Evolutionary conservation across 2,797 vertebrate genomes (phyloP).

Genomic region (Dicrostonyx torquatus): DNA sequence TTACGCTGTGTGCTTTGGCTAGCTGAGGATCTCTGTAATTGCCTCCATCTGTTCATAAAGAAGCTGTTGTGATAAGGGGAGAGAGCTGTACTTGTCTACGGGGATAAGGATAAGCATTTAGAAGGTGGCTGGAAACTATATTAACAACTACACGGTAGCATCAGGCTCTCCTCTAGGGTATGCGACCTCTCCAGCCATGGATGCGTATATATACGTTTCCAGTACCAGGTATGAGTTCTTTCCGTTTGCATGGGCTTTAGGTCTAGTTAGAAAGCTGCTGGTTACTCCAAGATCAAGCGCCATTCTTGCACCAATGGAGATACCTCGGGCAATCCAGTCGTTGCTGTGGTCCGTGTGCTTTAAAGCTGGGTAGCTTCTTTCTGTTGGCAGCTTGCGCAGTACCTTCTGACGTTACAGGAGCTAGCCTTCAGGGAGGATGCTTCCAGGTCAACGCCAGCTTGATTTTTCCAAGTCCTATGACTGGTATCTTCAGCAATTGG

Average conservation of each 20-base stretch:
- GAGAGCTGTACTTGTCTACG: neutral
- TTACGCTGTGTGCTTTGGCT: neutral
- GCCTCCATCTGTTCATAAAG: neutral
- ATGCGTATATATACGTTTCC: neutral
- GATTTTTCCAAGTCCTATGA: neutral
- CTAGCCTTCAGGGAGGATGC: neutral
- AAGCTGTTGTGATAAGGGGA: neutral
- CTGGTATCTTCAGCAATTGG: neutral
- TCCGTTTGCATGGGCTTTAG: neutral
- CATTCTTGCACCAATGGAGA: neutral
- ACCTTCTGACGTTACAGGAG: neutral
- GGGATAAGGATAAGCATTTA: neutral
- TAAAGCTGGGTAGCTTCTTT: neutral
- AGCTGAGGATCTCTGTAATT: neutral
- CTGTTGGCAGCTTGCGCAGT: neutral
- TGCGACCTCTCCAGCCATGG: neutral
- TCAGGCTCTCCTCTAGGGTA: neutral
- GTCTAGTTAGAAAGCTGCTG: neutral
- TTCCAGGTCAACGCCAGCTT: neutral
- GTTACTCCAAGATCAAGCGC: neutral
- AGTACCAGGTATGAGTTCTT: neutral
- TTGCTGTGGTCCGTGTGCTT: neutral
- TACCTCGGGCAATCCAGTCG: neutral
- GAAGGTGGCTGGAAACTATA: neutral
- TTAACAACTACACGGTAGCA: neutral